phyloP scores from a whole-genome alignment of 2,113 vertebrate genomes.

The Clinocottus analis region DNA sequence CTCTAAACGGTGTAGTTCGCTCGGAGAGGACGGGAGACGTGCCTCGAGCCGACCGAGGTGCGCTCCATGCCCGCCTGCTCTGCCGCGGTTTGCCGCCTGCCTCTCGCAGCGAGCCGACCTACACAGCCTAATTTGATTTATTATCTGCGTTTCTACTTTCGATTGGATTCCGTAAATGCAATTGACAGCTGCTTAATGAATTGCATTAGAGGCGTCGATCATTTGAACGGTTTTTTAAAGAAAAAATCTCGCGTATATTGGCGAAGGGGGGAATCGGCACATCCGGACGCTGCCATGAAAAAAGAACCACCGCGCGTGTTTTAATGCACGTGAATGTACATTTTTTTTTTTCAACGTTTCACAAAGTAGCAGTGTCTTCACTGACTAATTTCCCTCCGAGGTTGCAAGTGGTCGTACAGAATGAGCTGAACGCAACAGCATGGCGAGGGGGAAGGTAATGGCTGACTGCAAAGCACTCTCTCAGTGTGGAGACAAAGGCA shows the following conservation, averaged over 20 bases:
- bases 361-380: not conserved
- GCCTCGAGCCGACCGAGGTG: conserved; percentile 43
- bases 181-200: conserved; percentile 49
- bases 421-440: conserved; percentile 54
- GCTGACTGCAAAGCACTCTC: conserved; percentile 80
- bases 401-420: conserved; percentile 24
- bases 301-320: not conserved
- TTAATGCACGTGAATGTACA: not conserved
- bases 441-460: conserved; percentile 79
- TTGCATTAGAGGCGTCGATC: conserved; percentile 32
- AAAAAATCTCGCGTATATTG: conserved; percentile 3
- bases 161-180: conserved; percentile 32
- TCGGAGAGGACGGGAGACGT: not conserved
- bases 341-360: conserved; percentile 2
- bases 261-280: not conserved
- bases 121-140: conserved; percentile 49
- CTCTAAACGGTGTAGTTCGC: not conserved
- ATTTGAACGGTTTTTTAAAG: conserved; percentile 9
- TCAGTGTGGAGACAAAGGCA: conserved; percentile 83
- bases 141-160: conserved; percentile 28
- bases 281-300: conserved; percentile 19
- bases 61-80: conserved; percentile 67
- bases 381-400: conserved; percentile 18
- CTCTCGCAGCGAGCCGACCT: conserved; percentile 40
- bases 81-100: conserved; percentile 51